These are phyloP conservation scores for Macrophya annulata DNA, from an alignment of 2,888 invertebrate genomes.

Conservation along the genomic window DNA sequence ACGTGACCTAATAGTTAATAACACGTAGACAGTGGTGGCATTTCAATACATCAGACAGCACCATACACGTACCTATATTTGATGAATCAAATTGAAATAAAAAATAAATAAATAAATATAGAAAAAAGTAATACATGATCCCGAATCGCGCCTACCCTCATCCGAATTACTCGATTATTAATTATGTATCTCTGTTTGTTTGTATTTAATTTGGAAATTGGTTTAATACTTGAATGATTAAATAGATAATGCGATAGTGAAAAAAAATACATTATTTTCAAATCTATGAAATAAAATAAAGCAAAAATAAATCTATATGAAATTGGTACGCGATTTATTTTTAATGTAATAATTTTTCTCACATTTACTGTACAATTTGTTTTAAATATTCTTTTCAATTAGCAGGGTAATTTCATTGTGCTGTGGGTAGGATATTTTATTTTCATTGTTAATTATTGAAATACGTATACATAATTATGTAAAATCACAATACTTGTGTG, in stretches of 20 bases:
- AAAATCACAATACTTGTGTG: constrained; percentile 57
- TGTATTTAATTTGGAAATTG: neutral
- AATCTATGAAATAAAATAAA: neutral
- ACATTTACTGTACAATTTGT: neutral
- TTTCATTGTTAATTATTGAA: neutral
- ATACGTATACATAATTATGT: constrained; percentile 28
- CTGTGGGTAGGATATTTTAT: neutral
- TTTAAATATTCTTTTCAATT: neutral
- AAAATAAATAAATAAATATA: neutral
- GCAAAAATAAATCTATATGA: too few relatives aligned
- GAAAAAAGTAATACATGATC: neutral
- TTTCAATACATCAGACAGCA: constrained; percentile 77
- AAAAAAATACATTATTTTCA: neutral
- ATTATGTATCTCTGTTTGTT: neutral
- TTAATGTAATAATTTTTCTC: neutral
- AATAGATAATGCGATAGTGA: neutral
- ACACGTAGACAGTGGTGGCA: constrained; percentile 74
- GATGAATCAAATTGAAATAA: neutral
- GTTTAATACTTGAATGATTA: neutral
- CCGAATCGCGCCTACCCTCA: neutral
- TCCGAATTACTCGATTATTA: neutral
- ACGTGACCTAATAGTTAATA: constrained; percentile 66
- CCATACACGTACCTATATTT: constrained; percentile 8
- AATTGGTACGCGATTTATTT: neutral
- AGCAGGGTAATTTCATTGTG: neutral